Conservation (phyloP, 2,888 invertebrate species). For the Eristalinus sepulchralis region DNA sequence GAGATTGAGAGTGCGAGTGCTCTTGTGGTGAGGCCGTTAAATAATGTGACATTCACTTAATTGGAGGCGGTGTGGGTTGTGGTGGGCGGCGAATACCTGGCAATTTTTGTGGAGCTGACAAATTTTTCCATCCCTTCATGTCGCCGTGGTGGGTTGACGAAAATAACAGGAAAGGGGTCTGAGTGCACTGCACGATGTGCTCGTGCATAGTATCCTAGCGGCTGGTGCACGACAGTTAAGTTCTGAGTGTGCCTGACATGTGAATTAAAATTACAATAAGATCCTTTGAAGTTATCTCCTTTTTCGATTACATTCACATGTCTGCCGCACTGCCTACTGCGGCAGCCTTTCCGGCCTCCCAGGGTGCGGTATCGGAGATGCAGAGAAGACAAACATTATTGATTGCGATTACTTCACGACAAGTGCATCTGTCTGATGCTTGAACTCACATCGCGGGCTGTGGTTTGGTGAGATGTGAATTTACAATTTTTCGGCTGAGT, state of each 20-base stretch:
- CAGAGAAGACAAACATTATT: slow-evolving; percentile 21
- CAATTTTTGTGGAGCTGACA: background rate
- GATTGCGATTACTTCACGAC: slow-evolving; percentile 2
- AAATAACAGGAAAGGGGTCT: slow-evolving; percentile 14
- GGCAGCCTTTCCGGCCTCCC: background rate
- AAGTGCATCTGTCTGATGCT: background rate
- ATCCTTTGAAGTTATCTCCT: slow-evolving; percentile 51
- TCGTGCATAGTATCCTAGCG: slow-evolving; percentile 52
- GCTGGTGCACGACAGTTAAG: slow-evolving; percentile 43
- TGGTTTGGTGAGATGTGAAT: background rate
- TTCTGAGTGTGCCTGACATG: slow-evolving; percentile 63
- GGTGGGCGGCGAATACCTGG: background rate
- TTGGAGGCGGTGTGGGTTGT: background rate
- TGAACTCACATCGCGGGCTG: background rate
- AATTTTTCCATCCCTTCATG: background rate
- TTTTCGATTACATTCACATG: background rate
- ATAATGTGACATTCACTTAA: slow-evolving; percentile 55
- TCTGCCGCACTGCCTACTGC: slow-evolving; percentile 8
- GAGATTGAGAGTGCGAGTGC: slow-evolving; percentile 5
- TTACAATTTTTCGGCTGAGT: too few species aligned
- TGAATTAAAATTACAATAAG: slow-evolving; percentile 67
- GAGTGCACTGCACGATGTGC: slow-evolving; percentile 38
- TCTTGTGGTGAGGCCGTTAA: slow-evolving; percentile 45
- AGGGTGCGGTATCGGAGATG: background rate
- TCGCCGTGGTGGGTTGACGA: background rate